phyloP scores from a whole-genome alignment of 2,113 vertebrate species.

The Excalfactoria chinensis region DNA sequence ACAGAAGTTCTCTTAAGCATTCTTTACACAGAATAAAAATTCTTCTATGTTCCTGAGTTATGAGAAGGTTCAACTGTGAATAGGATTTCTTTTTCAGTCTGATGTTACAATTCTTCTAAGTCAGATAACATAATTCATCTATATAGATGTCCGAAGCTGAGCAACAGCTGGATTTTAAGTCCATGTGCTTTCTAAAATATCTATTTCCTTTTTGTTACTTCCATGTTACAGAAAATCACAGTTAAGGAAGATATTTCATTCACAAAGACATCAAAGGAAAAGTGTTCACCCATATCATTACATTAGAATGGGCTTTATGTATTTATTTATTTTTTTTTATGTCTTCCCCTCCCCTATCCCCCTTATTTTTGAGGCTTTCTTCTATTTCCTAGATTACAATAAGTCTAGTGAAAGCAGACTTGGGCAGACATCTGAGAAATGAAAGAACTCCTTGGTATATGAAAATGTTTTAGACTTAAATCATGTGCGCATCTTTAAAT shows the following conservation, averaged over 20 bases:
- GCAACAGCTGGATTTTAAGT: background rate
- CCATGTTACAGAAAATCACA: background rate
- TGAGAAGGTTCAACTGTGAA: background rate
- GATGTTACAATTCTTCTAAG: background rate
- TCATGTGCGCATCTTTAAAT: background rate
- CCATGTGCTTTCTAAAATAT: background rate
- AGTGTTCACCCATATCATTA: background rate
- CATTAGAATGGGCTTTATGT: background rate
- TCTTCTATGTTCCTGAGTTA: background rate
- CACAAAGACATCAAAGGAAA: background rate
- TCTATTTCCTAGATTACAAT: background rate
- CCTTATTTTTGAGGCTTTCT: background rate
- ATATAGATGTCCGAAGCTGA: background rate
- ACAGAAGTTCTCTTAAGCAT: background rate
- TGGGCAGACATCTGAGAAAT: background rate
- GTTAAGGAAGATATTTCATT: background rate
- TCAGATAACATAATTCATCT: background rate
- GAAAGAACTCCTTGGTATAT: background rate
- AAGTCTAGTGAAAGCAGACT: background rate
- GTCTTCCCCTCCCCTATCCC: too few species aligned
- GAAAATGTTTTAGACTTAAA: background rate
- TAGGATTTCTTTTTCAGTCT: background rate
- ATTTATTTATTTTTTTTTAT: accelerated
- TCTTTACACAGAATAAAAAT: background rate
- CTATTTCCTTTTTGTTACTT: background rate